Conservation (phyloP, 2,888 invertebrate species). For the Rhingia campestris region DNA sequence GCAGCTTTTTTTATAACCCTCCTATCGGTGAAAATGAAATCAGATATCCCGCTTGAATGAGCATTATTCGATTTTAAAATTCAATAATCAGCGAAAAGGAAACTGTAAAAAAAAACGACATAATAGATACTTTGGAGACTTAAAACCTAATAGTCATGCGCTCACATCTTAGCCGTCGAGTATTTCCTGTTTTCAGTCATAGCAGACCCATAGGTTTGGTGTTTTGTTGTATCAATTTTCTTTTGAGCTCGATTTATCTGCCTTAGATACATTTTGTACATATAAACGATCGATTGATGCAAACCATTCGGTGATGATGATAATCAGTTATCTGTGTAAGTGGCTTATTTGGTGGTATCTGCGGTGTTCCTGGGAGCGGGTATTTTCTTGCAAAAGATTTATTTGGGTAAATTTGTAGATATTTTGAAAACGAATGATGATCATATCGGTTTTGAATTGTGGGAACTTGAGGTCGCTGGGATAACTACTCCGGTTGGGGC, state of each 20-base stretch:
- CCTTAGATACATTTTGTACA: constrained; percentile 51
- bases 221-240: constrained; percentile 45
- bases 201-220: constrained; percentile 9
- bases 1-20: not conserved
- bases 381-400: constrained; percentile 51
- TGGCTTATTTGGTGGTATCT: constrained; percentile 21
- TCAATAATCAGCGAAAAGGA: constrained; percentile 41
- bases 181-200: constrained; percentile 40
- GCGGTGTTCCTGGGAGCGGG: constrained; percentile 17
- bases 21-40: not conserved
- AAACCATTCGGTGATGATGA: constrained; percentile 53
- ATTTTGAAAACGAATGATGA: constrained; percentile 58
- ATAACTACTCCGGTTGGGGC: not conserved
- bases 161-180: constrained; percentile 9
- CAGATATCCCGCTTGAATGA: constrained; percentile 23
- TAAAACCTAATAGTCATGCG: constrained; percentile 22
- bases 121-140: constrained; percentile 20
- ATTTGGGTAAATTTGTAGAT: constrained; percentile 57
- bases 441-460: constrained; percentile 57
- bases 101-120: constrained; percentile 9
- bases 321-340: constrained; percentile 63
- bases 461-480: constrained; percentile 36
- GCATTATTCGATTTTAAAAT: constrained; percentile 30
- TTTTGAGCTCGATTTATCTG: constrained; percentile 51
- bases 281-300: constrained; percentile 61